phyloP scores from a whole-genome alignment of 2,888 invertebrate species.

The Suillia variegata region DNA sequence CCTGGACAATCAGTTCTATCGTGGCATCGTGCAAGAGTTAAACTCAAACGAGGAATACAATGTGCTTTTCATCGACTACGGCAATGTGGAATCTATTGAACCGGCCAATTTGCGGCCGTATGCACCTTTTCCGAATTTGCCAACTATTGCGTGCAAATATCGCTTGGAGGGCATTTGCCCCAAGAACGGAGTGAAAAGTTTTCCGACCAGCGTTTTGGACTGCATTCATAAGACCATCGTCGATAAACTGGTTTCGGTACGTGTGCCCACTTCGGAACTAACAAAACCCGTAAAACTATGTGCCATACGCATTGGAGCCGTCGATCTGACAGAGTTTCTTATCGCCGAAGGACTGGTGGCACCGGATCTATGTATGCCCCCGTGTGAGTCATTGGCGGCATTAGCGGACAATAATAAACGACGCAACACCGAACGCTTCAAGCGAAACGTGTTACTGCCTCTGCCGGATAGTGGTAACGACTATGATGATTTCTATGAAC shows the following conservation, averaged over 20 bases:
- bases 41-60: constrained; percentile 52
- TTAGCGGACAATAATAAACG: no score
- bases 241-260: constrained; percentile 65
- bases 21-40: constrained; percentile 62
- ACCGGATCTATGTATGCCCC: no score
- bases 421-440: no score
- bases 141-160: constrained; percentile 70
- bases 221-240: constrained; percentile 67
- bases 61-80: constrained; percentile 81
- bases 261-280: constrained; percentile 47
- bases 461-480: no score
- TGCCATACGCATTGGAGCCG: constrained; percentile 38
- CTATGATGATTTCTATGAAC: no score
- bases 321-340: constrained; percentile 44
- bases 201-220: constrained; percentile 66
- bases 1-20: constrained; percentile 71
- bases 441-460: no score
- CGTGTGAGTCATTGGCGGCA: no score
- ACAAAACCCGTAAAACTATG: constrained; percentile 42
- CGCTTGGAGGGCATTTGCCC: constrained; percentile 65
- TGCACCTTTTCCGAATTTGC: constrained; percentile 69
- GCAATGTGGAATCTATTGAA: constrained; percentile 73
- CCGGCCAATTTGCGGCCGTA: constrained; percentile 67
- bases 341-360: constrained; percentile 32
- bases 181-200: constrained; percentile 52